Evolutionary conservation across 2,888 invertebrate species (phyloP), one percentile per base, ranked within the genome.

Genomic region (Cosmia pyralina): DNA sequence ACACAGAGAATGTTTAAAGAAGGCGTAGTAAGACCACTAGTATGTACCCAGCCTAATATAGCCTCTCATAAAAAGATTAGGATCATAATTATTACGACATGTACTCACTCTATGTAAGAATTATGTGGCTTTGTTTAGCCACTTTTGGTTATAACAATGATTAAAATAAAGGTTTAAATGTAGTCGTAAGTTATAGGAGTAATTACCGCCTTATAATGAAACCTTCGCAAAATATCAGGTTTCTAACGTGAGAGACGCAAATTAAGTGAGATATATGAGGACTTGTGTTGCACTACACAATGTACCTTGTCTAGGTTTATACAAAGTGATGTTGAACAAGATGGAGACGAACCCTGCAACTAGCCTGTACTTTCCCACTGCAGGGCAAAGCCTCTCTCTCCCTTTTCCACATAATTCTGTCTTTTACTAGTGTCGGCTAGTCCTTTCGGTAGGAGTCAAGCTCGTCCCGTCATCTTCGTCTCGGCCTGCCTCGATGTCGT

Each of bases 1-100:
- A 83, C 86, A 85, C 69, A 87, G 72, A 72, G 86, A 88, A 87
- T 85, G 75, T 82, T 63, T 84, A 85, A 88, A 85, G 83, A 88
- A 85, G 84, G 63, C 63, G 38, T 72, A 34, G 63, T 28, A 69
- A 50, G 41, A 74, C 66, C 69, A 55, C 72, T 28, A 34, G 60
- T 72, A 62, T 72, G 66, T 69, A 53, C 28, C 19, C 57, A 5
- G 44, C 53, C 52, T 60, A 63, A 72, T 65, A 65, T 22, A 53
- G 57, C 22, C 67, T 68, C 58, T 69, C 63, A 55, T 81, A 72
- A 83, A 79, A 77, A 83, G 77, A 84, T 81, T 78, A 78, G 58
- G 52, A 73, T 83, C 67, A 70, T 73, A 83, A 83, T 83, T 83
- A 72, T 81, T 58, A 70, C 62, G 52, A 57, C 11, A 70, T 44